Percentiles rank a stretch among this genome's conserved stretches.
These are phyloP conservation scores for Nebria salina DNA, from an alignment of 2,888 invertebrate species.

Conservation along the genomic window DNA sequence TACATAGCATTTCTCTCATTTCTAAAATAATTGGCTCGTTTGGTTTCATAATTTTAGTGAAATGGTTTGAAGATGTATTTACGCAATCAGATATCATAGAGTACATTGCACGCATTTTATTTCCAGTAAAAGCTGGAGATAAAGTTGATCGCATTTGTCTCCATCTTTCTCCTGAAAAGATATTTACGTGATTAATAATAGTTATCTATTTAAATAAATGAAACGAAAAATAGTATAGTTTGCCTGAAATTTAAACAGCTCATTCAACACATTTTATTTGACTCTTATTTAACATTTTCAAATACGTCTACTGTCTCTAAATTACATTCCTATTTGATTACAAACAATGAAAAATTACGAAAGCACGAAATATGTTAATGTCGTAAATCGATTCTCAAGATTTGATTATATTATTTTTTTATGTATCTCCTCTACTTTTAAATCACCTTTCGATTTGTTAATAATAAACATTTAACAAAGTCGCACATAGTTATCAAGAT, in stretches of 20 bases:
- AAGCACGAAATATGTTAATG: too few species aligned
- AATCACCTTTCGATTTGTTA: too few species aligned
- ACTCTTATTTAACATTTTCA: too few species aligned
- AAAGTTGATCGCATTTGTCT: constrained; percentile 44
- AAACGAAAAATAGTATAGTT: not conserved
- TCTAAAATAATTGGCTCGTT: constrained; percentile 50
- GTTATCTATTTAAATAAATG: not conserved
- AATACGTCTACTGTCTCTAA: too few species aligned
- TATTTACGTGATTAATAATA: not conserved
- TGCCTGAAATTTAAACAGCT: not conserved
- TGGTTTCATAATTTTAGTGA: constrained; percentile 11
- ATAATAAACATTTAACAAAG: too few species aligned
- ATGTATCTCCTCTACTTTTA: too few species aligned
- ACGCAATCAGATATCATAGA: constrained; percentile 40
- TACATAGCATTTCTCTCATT: constrained; percentile 56
- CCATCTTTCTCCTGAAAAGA: constrained; percentile 38
- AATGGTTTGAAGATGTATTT: constrained; percentile 21
- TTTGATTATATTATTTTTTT: too few species aligned
- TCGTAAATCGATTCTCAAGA: too few species aligned
- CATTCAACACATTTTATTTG: too few species aligned
- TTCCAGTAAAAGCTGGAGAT: constrained; percentile 48
- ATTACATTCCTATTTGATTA: too few species aligned
- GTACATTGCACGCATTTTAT: constrained; percentile 46
- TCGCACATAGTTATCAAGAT: too few species aligned
- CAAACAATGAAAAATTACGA: too few species aligned